phyloP scores from a whole-genome alignment of 2,888 invertebrate genomes.

The Noctua comes region DNA sequence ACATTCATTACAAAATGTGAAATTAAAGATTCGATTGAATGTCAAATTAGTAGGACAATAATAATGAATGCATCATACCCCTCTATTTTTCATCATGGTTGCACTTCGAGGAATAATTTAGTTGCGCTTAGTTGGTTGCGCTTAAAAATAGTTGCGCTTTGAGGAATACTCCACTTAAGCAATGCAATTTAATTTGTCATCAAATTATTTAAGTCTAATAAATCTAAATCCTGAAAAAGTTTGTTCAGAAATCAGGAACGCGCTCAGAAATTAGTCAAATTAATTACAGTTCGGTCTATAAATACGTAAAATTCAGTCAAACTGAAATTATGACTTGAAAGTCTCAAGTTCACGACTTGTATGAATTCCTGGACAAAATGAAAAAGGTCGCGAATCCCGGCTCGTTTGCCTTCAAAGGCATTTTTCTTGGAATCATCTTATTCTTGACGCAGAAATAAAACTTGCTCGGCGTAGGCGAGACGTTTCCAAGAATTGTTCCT shows the following conservation, averaged over 20 bases:
- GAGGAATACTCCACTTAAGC: too few species aligned
- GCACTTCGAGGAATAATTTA: too few species aligned
- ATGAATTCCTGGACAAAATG: not conserved
- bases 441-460: not conserved
- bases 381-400: not conserved
- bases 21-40: too few species aligned
- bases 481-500: slow-evolving; percentile 8
- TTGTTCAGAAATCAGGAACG: not conserved
- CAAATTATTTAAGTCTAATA: not conserved
- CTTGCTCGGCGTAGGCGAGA: not conserved
- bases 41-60: too few species aligned
- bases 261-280: not conserved
- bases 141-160: too few species aligned
- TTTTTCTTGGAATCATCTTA: slow-evolving; percentile 25
- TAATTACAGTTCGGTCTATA: not conserved
- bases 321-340: not conserved
- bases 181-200: not conserved
- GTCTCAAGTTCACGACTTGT: not conserved
- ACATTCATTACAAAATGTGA: too few species aligned
- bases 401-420: not conserved
- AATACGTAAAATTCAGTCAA: not conserved
- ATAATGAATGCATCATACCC: too few species aligned
- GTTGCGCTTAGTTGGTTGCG: too few species aligned
- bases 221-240: not conserved
- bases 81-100: too few species aligned